Evolutionary conservation across 2,113 vertebrate species (phyloP).

Genomic region (Alethe castanea): DNA sequence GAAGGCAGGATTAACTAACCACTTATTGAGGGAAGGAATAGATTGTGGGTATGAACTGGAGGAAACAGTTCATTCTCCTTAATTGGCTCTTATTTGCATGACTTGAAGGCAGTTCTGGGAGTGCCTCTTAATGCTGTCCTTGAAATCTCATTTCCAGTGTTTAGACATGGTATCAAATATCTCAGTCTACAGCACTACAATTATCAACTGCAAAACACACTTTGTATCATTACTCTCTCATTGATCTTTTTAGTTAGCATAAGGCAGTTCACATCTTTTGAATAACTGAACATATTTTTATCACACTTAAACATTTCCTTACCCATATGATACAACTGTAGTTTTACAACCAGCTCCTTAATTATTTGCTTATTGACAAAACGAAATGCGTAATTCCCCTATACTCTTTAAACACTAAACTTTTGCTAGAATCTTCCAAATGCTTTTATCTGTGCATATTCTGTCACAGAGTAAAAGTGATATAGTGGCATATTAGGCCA

Average conservation of each 20-base stretch:
- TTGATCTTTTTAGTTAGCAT: background rate
- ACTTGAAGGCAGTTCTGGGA: background rate
- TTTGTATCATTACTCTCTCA: background rate
- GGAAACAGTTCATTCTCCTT: background rate
- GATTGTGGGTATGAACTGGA: background rate
- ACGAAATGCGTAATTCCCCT: background rate
- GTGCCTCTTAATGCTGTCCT: background rate
- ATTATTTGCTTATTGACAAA: background rate
- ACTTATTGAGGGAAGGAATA: background rate
- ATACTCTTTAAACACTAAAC: background rate
- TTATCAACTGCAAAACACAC: background rate
- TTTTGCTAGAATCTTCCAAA: background rate
- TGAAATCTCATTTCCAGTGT: background rate
- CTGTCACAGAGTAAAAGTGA: background rate
- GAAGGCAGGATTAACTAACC: background rate
- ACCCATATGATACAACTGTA: rapidly evolving
- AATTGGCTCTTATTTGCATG: background rate
- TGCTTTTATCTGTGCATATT: background rate
- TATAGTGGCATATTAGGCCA: background rate
- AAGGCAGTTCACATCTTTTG: background rate
- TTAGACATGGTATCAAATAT: background rate
- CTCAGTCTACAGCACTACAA: background rate
- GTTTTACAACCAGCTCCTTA: background rate
- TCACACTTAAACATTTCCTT: background rate
- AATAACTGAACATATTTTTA: background rate